Evolutionary conservation across 2,113 vertebrate genomes (phyloP).

Genomic region (Cephalopholis sonnerati): DNA sequence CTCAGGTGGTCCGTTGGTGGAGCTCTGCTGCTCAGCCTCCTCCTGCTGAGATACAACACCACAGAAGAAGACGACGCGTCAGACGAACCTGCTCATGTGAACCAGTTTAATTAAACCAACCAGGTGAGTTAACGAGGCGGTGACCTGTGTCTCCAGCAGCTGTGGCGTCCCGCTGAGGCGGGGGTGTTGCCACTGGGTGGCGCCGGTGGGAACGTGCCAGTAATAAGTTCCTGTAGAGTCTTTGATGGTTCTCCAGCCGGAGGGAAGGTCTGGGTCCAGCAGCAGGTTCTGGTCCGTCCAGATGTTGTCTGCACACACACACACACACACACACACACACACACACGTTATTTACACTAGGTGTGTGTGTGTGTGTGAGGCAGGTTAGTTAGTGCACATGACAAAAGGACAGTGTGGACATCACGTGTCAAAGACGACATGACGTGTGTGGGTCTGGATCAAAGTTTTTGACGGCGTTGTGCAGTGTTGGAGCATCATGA

Average conservation of each 20-base stretch:
- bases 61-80: conserved; percentile 30
- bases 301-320: conserved; percentile 88
- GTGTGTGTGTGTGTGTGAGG: too few species aligned
- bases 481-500: too few species aligned
- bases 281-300: conserved; percentile 95
- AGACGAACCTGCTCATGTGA: not conserved
- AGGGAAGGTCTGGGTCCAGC: conserved; percentile 91
- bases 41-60: conserved; percentile 51
- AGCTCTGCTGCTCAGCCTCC: conserved; percentile 28
- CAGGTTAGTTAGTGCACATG: too few species aligned
- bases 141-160: conserved; percentile 58
- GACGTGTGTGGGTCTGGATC: too few species aligned
- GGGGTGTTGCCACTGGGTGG: conserved; percentile 97
- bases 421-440: too few species aligned
- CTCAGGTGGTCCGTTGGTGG: conserved; percentile 19
- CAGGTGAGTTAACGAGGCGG: rapidly evolving
- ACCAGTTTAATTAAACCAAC: too few species aligned
- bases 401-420: too few species aligned
- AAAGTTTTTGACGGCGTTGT: too few species aligned
- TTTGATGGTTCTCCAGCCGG: conserved; percentile 94
- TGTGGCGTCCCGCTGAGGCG: conserved; percentile 64
- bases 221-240: conserved; percentile 97
- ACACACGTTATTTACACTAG: not conserved
- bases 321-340: not conserved
- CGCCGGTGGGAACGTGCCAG: conserved; percentile 95